phyloP scores from a whole-genome alignment of 2,888 invertebrate species.

The Morpho achilles region DNA sequence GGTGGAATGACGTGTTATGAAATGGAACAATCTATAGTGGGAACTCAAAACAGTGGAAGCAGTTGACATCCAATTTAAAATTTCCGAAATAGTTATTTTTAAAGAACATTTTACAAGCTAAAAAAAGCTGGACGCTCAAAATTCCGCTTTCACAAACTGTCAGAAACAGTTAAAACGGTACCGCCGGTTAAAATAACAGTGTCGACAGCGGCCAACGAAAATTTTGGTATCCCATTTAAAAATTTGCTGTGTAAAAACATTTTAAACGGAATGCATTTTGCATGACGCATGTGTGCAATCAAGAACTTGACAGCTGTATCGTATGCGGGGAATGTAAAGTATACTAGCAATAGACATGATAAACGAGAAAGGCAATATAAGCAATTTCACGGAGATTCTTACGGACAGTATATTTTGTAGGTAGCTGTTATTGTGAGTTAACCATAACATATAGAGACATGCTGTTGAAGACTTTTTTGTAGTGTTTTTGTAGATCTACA shows the following conservation, averaged over 20 bases:
- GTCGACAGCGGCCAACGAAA: neutral
- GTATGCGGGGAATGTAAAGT: slow-evolving; percentile 28
- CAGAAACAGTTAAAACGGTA: slow-evolving; percentile 10
- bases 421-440: neutral
- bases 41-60: no score
- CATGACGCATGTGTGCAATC: slow-evolving; percentile 8
- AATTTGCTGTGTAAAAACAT: neutral
- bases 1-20: no score
- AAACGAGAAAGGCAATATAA: slow-evolving; percentile 34
- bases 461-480: no score
- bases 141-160: slow-evolving; percentile 9
- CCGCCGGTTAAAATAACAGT: neutral
- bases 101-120: neutral
- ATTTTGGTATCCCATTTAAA: neutral
- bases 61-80: neutral
- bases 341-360: slow-evolving; percentile 33
- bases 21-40: no score
- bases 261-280: slow-evolving; percentile 8
- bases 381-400: slow-evolving; percentile 33
- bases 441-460: no score
- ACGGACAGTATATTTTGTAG: slow-evolving; percentile 36
- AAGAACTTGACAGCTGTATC: slow-evolving; percentile 10
- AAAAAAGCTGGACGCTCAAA: neutral
- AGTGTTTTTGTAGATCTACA: no score
- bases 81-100: neutral